Conservation (phyloP, 2,113 vertebrate species). For the Pao palembangensis region DNA sequence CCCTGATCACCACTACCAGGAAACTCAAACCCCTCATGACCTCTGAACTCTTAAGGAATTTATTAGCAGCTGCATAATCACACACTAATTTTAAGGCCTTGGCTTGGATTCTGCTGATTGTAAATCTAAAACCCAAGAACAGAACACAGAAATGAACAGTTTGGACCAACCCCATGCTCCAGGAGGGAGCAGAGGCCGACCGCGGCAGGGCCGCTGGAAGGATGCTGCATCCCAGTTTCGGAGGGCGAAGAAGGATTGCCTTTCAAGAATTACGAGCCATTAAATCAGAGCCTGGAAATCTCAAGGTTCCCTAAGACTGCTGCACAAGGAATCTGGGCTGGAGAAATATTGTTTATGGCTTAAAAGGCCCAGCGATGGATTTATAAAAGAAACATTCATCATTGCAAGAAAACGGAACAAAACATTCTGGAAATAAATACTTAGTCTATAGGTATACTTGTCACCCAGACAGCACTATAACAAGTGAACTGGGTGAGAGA, state of each 20-base stretch:
- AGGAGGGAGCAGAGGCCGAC: constrained; percentile 57
- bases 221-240: constrained; percentile 61
- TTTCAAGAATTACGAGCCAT: constrained; percentile 90
- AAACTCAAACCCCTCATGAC: too few species aligned
- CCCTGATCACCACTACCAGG: neutral
- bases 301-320: constrained; percentile 98
- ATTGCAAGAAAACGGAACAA: constrained; percentile 98
- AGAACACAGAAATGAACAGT: constrained; percentile 28
- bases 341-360: constrained; percentile 95
- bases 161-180: constrained; percentile 55
- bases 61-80: too few species aligned
- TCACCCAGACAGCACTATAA: constrained; percentile 84
- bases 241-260: constrained; percentile 77
- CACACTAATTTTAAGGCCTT: too few species aligned
- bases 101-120: too few species aligned
- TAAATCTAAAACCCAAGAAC: too few species aligned
- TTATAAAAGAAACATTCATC: constrained; percentile 88
- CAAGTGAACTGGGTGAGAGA: constrained; percentile 80
- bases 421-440: constrained; percentile 92
- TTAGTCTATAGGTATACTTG: constrained; percentile 85
- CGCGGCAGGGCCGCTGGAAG: constrained; percentile 41
- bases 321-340: constrained; percentile 93
- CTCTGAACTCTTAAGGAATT: too few species aligned
- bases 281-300: constrained; percentile 97
- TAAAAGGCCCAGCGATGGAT: constrained; percentile 80